Evolutionary conservation across 2,797 vertebrate genomes (phyloP).

Genomic region (Prunella strophiata): DNA sequence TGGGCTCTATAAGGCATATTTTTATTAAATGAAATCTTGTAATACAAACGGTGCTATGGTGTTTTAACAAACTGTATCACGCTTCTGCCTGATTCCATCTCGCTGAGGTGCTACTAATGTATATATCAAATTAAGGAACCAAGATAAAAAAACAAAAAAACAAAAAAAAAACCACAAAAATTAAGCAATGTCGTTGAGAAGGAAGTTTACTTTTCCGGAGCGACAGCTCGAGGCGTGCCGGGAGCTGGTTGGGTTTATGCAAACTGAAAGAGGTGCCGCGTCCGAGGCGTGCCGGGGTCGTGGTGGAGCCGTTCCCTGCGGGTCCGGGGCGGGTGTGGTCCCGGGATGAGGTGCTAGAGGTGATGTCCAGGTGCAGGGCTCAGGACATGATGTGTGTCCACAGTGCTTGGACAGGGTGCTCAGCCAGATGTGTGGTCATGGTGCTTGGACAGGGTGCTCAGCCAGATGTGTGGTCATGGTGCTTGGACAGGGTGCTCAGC

Average conservation of each 20-base stretch:
- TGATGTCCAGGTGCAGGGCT: rapidly evolving
- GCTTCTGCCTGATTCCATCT: constrained; percentile 74
- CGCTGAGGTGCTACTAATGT: constrained; percentile 78
- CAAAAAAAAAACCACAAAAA: neutral
- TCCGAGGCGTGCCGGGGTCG: neutral
- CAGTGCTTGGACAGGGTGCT: neutral
- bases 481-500: neutral
- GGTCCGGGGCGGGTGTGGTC: neutral
- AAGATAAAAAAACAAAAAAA: neutral
- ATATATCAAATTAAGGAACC: constrained; percentile 68
- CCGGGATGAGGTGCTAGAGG: neutral
- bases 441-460: neutral
- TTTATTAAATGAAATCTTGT: constrained; percentile 75
- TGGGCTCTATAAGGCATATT: constrained; percentile 74
- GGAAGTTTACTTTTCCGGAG: constrained; percentile 22
- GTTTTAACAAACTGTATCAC: constrained; percentile 73
- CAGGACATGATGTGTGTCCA: neutral
- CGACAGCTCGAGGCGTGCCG: neutral
- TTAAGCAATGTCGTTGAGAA: constrained; percentile 39
- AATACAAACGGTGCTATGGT: constrained; percentile 80
- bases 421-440: too few species aligned
- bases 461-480: neutral
- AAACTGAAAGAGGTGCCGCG: neutral
- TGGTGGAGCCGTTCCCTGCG: neutral
- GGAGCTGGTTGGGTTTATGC: constrained; percentile 43